Evolutionary conservation across 2,797 vertebrate species (phyloP).

Genomic region (Macrochelys suwanniensis): DNA sequence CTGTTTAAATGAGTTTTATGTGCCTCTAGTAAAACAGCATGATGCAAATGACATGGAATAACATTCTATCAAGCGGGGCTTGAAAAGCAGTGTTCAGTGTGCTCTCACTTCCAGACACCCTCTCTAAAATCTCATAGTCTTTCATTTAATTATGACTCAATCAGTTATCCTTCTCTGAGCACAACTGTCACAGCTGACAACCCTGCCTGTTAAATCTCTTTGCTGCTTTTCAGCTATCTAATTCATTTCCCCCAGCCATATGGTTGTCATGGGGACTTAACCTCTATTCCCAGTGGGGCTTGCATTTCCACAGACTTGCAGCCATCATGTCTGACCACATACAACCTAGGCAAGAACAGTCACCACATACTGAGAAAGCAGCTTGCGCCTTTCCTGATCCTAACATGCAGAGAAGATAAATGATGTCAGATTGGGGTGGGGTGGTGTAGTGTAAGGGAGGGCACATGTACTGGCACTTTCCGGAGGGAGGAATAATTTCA

Average conservation of each 20-base stretch:
- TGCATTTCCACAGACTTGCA: neutral
- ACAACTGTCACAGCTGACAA: neutral
- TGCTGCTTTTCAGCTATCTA: neutral
- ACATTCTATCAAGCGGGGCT: neutral
- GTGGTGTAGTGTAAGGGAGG: too few species aligned
- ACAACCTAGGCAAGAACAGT: neutral
- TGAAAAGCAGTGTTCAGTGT: neutral
- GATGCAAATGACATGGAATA: neutral
- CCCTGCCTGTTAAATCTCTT: slow-evolving; percentile 23
- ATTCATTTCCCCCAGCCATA: slow-evolving; percentile 28
- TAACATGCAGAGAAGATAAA: neutral
- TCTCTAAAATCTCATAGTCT: neutral
- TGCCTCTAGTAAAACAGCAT: neutral
- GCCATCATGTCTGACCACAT: neutral
- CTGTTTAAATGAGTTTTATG: neutral
- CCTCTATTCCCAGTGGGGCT: neutral
- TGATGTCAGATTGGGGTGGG: neutral
- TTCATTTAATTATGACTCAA: neutral
- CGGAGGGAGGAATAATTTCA: neutral
- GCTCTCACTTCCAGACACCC: neutral
- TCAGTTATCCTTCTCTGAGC: neutral
- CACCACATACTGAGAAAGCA: accelerated
- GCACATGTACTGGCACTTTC: neutral
- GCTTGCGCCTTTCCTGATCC: neutral
- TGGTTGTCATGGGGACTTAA: slow-evolving; percentile 55